Evolutionary conservation across 2,888 invertebrate species (phyloP).

Genomic region (Actias luna): DNA sequence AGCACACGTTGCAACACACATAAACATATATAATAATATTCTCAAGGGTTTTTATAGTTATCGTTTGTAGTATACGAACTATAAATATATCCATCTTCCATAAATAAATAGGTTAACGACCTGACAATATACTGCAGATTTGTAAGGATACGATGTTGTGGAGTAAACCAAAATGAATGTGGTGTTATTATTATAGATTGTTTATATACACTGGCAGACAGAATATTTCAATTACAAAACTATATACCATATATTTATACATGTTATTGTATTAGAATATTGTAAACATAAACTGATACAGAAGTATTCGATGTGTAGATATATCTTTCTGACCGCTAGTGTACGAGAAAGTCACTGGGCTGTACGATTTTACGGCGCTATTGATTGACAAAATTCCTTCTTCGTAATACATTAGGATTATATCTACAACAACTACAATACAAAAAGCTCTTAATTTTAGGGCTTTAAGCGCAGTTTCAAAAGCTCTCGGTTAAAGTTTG

Average conservation of each 20-base stretch:
- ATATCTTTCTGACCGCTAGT: conserved; percentile 18
- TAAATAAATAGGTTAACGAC: not conserved
- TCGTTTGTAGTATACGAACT: not conserved
- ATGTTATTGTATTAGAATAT: not conserved
- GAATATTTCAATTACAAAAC: not conserved
- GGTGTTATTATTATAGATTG: no score
- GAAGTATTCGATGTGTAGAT: conserved; percentile 13
- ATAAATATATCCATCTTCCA: not conserved
- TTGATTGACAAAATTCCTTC: conserved; percentile 41
- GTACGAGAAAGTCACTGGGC: conserved; percentile 37
- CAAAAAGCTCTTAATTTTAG: conserved; percentile 73
- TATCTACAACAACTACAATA: conserved; percentile 69
- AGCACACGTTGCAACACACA: no score
- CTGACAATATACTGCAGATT: not conserved
- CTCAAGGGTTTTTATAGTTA: not conserved
- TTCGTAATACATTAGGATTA: conserved; percentile 41
- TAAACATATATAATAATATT: not conserved
- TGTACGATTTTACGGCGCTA: conserved; percentile 40
- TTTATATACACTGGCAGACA: conserved; percentile 24
- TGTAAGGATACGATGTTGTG: not conserved
- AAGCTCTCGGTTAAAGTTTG: conserved; percentile 54
- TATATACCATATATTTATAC: no score
- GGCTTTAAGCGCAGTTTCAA: conserved; percentile 62
- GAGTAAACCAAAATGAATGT: no score
- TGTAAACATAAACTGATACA: not conserved